Base-by-base conservation (phyloP, 2,113 vertebrate species). In the Lophius piscatorius region DNA sequence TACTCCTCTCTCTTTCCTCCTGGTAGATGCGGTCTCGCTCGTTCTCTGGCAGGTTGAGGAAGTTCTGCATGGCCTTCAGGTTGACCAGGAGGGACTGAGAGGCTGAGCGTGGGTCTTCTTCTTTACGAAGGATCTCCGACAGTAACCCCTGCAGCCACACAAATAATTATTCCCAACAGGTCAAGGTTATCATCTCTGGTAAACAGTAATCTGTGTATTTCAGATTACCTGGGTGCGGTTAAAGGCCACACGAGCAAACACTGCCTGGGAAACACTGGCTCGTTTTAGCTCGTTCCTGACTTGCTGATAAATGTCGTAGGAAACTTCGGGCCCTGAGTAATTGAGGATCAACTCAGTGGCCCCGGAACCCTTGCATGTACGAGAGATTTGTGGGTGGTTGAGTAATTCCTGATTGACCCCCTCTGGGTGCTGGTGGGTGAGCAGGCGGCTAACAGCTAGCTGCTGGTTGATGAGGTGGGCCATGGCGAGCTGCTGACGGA, bases 381-480 rank as follows among this genome's bases (percentile, higher is more conserved):
- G 66, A 0, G 72, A 35, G 40, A 98, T 95, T 52, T 96, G 97
- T 0, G 96, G 96, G 78, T 98, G 96, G 81, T 98, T 98, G 87
- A 99, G 91, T 90, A 99, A 98, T 90, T 98, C 96, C 87, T 98
- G 97, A 91, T 95, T 96, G 88, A 98, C 93, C 73, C 94, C 93
- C 78, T 97, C 95, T 2, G 96, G 96, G 83, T 98, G 96, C 87
- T 98, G 97, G 90, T 98, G 97, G 69, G 95, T 94, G 72, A 99
- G 73, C 4, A 99, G 93, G 36, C 96, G 93, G 90, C 96, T 98
- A 70, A 99, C 96, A 4, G 95, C 96, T 35, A 99, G 94, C 91
- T 98, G 97, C 63, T 99, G 97, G 91, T 99, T 99, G 89, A 99
- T 95, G 86, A 99, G 93, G 78, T 98, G 97, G 69, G 97, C 97